Conservation (phyloP, 2,888 invertebrate species). For the Pherbina coryleti region DNA sequence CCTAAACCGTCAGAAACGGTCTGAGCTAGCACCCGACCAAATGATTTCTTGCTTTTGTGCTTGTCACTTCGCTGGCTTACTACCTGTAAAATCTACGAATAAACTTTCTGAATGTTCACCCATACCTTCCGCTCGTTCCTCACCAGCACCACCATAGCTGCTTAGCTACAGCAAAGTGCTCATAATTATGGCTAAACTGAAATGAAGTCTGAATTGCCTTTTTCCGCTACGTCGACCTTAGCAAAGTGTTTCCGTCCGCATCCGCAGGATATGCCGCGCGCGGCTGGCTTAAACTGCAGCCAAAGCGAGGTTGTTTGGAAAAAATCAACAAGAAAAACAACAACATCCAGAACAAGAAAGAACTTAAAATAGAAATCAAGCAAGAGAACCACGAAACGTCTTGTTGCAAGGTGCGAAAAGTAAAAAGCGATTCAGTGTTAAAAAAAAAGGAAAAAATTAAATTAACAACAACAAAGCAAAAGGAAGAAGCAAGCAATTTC, state of each 20-base stretch:
- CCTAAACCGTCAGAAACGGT: no score
- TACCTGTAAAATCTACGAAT: not conserved
- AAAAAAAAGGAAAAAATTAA: not conserved
- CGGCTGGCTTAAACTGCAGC: not conserved
- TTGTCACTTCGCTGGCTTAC: not conserved
- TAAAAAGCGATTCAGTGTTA: conserved; percentile 5
- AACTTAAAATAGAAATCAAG: not conserved
- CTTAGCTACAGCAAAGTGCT: not conserved
- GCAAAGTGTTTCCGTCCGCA: conserved; percentile 27
- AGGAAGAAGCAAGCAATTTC: not conserved
- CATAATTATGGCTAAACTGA: conserved; percentile 25
- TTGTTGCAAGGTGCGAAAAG: not conserved
- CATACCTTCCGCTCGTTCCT: not conserved
- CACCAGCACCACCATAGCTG: not conserved
- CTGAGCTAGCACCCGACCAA: not conserved
- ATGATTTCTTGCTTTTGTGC: not conserved
- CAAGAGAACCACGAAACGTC: not conserved
- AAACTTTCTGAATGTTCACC: no score
- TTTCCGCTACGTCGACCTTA: conserved; percentile 30
- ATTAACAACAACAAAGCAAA: conserved; percentile 2
- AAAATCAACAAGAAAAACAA: not conserved
- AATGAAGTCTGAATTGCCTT: conserved; percentile 26
- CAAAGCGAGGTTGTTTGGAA: not conserved
- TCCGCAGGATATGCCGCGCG: not conserved
- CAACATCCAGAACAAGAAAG: not conserved